Evolutionary conservation across 2,797 vertebrate genomes (phyloP).

Genomic region (Taenioides sp.): DNA sequence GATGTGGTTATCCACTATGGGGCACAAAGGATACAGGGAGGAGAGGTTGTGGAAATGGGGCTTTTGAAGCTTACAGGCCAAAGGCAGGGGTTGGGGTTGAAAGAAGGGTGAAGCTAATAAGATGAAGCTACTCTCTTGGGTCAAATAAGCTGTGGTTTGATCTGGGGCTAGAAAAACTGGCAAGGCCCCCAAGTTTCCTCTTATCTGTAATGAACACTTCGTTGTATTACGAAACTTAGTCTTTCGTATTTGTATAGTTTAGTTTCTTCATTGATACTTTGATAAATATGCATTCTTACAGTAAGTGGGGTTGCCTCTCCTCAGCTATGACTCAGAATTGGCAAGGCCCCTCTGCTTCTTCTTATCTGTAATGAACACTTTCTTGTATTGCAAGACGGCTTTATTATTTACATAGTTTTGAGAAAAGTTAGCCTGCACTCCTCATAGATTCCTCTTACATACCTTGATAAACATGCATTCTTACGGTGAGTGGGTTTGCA

Average conservation of each 20-base stretch:
- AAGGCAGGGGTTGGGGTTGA: conserved; percentile 44
- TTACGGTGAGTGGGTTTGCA: too few species aligned
- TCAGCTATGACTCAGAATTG: not conserved
- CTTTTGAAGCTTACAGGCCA: conserved; percentile 44
- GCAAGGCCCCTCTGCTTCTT: not conserved
- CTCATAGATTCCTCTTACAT: too few species aligned
- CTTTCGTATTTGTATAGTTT: not conserved
- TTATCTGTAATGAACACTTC: not conserved
- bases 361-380: not conserved
- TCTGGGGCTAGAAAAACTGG: not conserved
- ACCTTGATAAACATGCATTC: too few species aligned
- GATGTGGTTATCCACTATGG: conserved; percentile 37
- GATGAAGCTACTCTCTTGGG: conserved; percentile 31
- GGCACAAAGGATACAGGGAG: conserved; percentile 30
- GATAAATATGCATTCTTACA: too few species aligned
- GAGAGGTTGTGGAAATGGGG: conserved; percentile 32
- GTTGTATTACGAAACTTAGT: not conserved
- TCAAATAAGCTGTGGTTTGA: conserved; percentile 31
- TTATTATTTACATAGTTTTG: not conserved
- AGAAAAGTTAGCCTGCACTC: too few species aligned
- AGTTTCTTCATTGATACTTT: too few species aligned
- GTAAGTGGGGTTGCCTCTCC: too few species aligned
- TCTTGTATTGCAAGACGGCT: not conserved
- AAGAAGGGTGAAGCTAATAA: conserved; percentile 41
- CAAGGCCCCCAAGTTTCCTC: not conserved